Base-by-base conservation (phyloP, 2,888 invertebrate genomes). In the Stenoptilia bipunctidactyla region DNA sequence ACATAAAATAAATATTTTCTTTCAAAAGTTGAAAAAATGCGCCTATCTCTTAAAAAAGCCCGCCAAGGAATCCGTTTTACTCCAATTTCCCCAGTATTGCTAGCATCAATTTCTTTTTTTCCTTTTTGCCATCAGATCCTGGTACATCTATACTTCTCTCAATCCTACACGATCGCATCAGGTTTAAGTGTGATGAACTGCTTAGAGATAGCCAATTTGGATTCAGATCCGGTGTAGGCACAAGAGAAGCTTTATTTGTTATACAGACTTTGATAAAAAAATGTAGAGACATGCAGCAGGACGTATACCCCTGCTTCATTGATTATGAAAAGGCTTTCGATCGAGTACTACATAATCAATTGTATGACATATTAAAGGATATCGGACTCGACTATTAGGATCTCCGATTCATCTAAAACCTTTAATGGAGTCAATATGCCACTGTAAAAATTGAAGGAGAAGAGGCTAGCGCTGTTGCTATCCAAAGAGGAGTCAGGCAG, bases 171-270 rank as follows among this genome's bases (percentile, higher is more conserved):
- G n/a, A n/a, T n/a, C n/a, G n/a, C n/a, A n/a, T n/a, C n/a, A n/a
- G n/a, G n/a, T n/a, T n/a, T n/a, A n/a, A n/a, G n/a, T 40, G 40
- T 33, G 43, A 41, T 10, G 39, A 45, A 36, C 43, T 40, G 27
- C 39, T 47, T n/a, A 25, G 13, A 1, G 43, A 43, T 3, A 44
- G 34, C 9, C 43, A 46, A 27, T 48, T 48, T 35, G 46, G 46
- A 3, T 48, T 48, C 33, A 9, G 42, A 37, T 15, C 34, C 13
- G 40, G 44, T 13, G 33, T 48, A 2, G 43, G 43, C 27, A 45
- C 44, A 12, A 38, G 46, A 33, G 44, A 48, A 38, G 43, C 43
- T 9, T 34, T 42, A n/a, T 46, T 46, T 39, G 44, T 45, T 14
- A 13, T 46, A 13, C 36, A 46, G 15, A 42, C 45, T 30, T 27